Base-by-base conservation (phyloP, 2,797 vertebrate genomes). In the Netta rufina region DNA sequence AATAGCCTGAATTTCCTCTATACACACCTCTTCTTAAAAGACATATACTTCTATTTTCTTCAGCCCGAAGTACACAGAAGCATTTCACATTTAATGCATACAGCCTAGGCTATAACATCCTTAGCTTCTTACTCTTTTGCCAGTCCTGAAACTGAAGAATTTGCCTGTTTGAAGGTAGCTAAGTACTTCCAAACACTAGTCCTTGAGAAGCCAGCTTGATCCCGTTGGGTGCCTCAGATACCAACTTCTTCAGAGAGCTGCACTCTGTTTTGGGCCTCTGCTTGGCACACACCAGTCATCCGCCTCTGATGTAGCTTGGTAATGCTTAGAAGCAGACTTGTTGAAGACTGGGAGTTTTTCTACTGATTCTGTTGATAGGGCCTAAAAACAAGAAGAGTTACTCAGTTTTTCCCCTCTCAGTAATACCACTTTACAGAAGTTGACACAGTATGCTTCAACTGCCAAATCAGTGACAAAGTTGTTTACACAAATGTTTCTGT, bases 271-370 rank as follows among this genome's bases (percentile, higher is more conserved):
- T 84, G 99, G 99, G 39, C 98, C 99, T 95, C 96, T 99, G 95
- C 99, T 99, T 72, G 99, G 99, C 92, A 99, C 98, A 96, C 99
- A 99, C 99, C 99, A 99, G 96, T 99, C 99, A 27, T 99, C 99
- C 0, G 99, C 99, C 96, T 99, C 99, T 5, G 75, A 98, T 93
- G 94, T 98, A 41, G 97, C 79, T 87, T 99, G 99, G 95, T 99
- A 99, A 97, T 99, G 99, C 93, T 99, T 98, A 78, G 98, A 98
- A 82, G 99, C 98, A 0, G 99, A 99, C 95, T 99, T 99, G 97
- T 99, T 99, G 97, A 99, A 99, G 90, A 99, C 99, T 2, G 99
- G 99, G 53, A 99, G 98, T 92, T 99, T 98, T 97, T 99, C 99
- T 94, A 99, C 58, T 2, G 99, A 99, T 70, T 99, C 99, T 20